Percentiles rank a stretch among this genome's conserved stretches.
phyloP scores from a whole-genome alignment of 2,797 vertebrate species.

The Tolypeutes matacus region DNA sequence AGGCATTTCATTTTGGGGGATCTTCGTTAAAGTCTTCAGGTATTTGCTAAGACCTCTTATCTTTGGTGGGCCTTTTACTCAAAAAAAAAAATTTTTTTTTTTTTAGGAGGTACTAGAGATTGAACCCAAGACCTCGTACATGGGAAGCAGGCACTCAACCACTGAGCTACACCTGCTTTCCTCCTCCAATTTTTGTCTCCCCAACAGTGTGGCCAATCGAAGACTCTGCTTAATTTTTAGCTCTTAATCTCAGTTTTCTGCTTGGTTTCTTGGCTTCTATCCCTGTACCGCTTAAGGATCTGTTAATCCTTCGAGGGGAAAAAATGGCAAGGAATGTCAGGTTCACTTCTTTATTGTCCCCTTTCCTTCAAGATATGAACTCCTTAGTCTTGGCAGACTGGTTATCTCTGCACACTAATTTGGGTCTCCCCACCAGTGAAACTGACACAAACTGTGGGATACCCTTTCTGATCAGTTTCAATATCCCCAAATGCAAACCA shows the following conservation, averaged over 20 bases:
- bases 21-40: neutral
- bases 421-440: neutral
- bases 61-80: neutral
- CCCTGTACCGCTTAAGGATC: neutral
- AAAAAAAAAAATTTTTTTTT: neutral
- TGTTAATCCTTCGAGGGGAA: neutral
- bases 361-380: neutral
- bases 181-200: conserved; percentile 15
- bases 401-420: neutral
- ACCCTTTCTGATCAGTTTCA: neutral
- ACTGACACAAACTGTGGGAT: neutral
- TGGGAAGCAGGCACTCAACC: too few relatives aligned
- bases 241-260: neutral
- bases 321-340: neutral
- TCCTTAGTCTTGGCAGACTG: neutral
- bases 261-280: neutral
- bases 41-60: conserved; percentile 25
- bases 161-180: too few relatives aligned
- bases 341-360: neutral
- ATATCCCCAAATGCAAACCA: neutral
- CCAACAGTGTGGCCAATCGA: neutral
- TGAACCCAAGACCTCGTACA: too few relatives aligned
- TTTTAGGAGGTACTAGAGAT: too few relatives aligned
- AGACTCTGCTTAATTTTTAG: neutral
- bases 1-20: neutral